Conservation (phyloP, 1,140 invertebrate species). For the Sarcophaga peregrina region DNA sequence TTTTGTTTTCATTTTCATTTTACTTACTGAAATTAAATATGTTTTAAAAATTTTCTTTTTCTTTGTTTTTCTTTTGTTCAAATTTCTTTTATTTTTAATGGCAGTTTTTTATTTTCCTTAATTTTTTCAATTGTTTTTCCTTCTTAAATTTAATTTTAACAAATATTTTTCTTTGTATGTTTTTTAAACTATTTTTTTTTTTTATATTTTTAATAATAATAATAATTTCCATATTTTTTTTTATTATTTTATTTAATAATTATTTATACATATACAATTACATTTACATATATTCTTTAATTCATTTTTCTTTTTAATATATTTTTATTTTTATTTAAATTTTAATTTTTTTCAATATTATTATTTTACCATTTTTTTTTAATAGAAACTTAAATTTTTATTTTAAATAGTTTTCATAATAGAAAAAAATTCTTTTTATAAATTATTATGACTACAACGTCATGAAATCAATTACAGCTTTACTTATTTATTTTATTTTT, state of each 20-base stretch:
- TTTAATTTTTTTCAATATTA: no score
- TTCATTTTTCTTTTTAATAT: neutral
- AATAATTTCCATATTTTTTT: neutral
- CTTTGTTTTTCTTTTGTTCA: neutral
- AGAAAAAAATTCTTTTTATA: neutral
- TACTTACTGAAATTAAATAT: slow-evolving; percentile 19
- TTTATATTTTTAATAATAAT: neutral
- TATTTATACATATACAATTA: neutral
- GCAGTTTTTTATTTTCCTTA: neutral
- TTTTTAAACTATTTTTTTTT: neutral
- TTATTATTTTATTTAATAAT: neutral
- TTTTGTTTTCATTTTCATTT: neutral
- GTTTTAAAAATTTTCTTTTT: neutral
- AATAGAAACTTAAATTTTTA: neutral
- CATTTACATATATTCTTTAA: slow-evolving; percentile 1
- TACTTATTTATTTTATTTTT: no score
- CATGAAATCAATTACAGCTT: slow-evolving; percentile 37
- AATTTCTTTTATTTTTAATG: neutral
- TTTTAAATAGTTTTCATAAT: neutral
- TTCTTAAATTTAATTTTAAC: slow-evolving; percentile 12
- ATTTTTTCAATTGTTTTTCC: neutral
- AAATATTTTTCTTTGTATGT: slow-evolving; percentile 16
- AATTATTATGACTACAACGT: slow-evolving; percentile 49
- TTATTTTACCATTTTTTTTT: no score
- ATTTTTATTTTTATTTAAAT: neutral